Base-by-base conservation (phyloP, 64 coral and sea anemone genomes). In the Actinia equina region DNA sequence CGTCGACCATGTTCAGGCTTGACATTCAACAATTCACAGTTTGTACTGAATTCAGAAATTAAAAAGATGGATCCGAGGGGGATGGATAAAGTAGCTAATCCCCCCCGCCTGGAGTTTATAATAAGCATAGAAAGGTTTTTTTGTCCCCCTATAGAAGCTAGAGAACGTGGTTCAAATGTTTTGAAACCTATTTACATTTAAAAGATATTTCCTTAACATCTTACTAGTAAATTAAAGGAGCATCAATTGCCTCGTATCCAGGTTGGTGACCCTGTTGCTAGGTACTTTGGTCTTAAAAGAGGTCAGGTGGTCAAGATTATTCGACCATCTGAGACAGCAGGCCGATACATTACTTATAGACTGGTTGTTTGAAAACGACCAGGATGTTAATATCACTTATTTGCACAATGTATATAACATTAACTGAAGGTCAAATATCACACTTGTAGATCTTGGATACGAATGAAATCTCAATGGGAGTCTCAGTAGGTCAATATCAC, bases 271-370 rank as follows among this genome's bases (percentile, higher is more conserved):
- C 97, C 97, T 1, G 97, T 99, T 19, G 97, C 97, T 8, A 94
- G 97, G 76, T 99, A 99, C 64, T 86, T 99, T 88, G 97, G 97
- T 59, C 88, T 99, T 5, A 99, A 99, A 88, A 78, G 97, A 91
- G 97, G 97, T 44, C 97, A 99, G 93, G 96, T 98, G 13, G 91
- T 98, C 22, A 98, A 98, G 88, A 94, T 98, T 58, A 94, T 98
- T 80, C 89, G 96, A 10, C 96, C 96, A 25, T 92, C 90, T 88
- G 96, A 98, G 44, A 98, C 96, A 12, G 96, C 96, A 43, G 96
- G 96, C 41, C 87, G 96, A 43, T 98, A 98, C 58, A 98, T 98
- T 7, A 98, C 96, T 18, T 98, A 98, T 56, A 82, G 96, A 90
- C 93, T 98, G 19, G 62, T 65, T 65, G 62, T 65, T 23, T 65